phyloP scores from a whole-genome alignment of 92 coral and sea anemone genomes.

The Meandrina meandrites region DNA sequence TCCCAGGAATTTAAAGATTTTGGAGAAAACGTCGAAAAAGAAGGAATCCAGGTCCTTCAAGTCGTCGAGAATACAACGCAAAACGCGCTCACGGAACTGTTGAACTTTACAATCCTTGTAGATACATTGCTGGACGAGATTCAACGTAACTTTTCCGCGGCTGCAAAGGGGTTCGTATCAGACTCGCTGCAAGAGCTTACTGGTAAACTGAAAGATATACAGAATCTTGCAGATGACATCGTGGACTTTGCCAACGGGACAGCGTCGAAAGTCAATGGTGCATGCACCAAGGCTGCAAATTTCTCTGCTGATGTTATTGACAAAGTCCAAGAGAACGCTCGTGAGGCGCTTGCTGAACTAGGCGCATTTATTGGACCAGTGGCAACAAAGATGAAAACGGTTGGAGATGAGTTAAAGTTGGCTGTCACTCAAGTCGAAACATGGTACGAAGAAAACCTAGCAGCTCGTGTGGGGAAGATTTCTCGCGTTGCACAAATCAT shows the following conservation, averaged over 20 bases:
- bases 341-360: constrained; percentile 70
- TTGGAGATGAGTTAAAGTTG: constrained; percentile 72
- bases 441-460: constrained; percentile 85
- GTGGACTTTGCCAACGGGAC: constrained; percentile 89
- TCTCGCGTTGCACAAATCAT: constrained; percentile 79
- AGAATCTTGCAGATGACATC: constrained; percentile 72
- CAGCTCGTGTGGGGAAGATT: constrained; percentile 77
- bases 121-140: constrained; percentile 76
- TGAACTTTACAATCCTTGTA: constrained; percentile 80
- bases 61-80: constrained; percentile 71
- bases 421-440: constrained; percentile 81
- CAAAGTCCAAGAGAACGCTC: constrained; percentile 76
- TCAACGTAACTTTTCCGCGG: constrained; percentile 71
- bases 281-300: constrained; percentile 76
- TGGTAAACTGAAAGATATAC: constrained; percentile 66
- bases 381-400: constrained; percentile 51
- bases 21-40: constrained; percentile 76
- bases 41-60: constrained; percentile 67
- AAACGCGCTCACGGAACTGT: constrained; percentile 69
- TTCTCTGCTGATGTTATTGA: constrained; percentile 85
- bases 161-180: constrained; percentile 69
- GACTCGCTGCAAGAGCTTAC: constrained; percentile 70
- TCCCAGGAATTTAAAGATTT: constrained; percentile 72
- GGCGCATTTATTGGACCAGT: constrained; percentile 79
- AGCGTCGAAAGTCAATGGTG: constrained; percentile 70